phyloP scores from a whole-genome alignment of 2,888 invertebrate species.

The Drosophila dives region DNA sequence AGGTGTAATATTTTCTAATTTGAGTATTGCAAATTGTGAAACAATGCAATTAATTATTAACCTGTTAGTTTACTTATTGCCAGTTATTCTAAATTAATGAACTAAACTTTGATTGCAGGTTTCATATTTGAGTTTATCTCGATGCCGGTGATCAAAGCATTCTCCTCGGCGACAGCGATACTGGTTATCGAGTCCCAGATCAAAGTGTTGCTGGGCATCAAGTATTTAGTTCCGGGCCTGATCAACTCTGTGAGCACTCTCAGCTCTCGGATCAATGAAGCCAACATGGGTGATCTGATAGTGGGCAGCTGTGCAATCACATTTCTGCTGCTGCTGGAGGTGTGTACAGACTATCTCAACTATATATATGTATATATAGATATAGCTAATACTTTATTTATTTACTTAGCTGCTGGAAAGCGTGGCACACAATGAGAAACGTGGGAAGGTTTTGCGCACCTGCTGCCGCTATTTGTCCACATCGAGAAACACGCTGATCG shows the following conservation, averaged over 20 bases:
- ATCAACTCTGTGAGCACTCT: slow-evolving; percentile 87
- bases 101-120: slow-evolving; percentile 85
- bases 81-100: not conserved
- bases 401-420: slow-evolving; percentile 87
- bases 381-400: not conserved
- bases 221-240: slow-evolving; percentile 89
- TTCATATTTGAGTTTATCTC: slow-evolving; percentile 95
- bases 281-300: slow-evolving; percentile 88
- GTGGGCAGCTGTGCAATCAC: slow-evolving; percentile 89
- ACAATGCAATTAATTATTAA: not conserved
- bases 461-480: slow-evolving; percentile 90
- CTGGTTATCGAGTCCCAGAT: slow-evolving; percentile 92
- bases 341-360: slow-evolving; percentile 77
- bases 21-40: not conserved
- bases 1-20: not conserved
- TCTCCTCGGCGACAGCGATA: slow-evolving; percentile 93
- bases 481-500: slow-evolving; percentile 91
- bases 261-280: slow-evolving; percentile 85
- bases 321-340: slow-evolving; percentile 89
- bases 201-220: slow-evolving; percentile 90
- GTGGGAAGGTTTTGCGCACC: slow-evolving; percentile 85
- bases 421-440: slow-evolving; percentile 80
- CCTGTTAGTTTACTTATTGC: not conserved
- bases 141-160: slow-evolving; percentile 93
- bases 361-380: not conserved